Percentiles rank a stretch among this genome's conserved stretches.
phyloP scores from a whole-genome alignment of 2,113 vertebrate genomes.

The Castor canadensis region DNA sequence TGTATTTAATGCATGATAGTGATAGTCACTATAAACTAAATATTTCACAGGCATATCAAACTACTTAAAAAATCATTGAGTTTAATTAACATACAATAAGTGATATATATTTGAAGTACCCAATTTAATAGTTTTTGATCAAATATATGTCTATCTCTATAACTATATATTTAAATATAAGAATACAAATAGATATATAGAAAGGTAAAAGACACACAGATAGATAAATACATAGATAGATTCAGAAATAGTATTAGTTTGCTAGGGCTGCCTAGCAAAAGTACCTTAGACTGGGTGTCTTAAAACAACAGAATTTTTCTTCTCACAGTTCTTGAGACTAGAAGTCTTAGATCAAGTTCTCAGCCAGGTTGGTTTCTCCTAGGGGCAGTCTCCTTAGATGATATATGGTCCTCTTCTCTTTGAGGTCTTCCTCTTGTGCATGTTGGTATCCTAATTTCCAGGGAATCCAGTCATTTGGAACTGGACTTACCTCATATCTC shows the following conservation, averaged over 20 bases:
- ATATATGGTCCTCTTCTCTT: not conserved
- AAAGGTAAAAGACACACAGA: not conserved
- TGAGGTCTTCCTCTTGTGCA: not conserved
- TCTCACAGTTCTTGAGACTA: not conserved
- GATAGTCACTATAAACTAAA: not conserved
- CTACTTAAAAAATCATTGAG: not conserved
- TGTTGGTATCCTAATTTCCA: not conserved
- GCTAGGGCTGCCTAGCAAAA: not conserved
- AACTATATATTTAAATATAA: no score
- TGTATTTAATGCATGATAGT: not conserved
- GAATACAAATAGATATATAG: no score
- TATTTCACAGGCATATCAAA: not conserved
- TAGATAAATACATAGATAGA: not conserved
- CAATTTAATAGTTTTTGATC: no score
- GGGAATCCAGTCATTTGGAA: not conserved
- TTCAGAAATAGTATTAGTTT: not conserved
- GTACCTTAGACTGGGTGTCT: no score
- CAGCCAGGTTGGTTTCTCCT: not conserved
- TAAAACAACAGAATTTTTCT: not conserved
- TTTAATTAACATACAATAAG: not conserved
- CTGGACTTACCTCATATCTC: no score
- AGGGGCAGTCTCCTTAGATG: not conserved
- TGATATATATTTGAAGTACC: not conserved
- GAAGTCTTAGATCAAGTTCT: not conserved
- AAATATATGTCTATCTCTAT: no score